These are phyloP conservation scores for Fringilla coelebs DNA, from an alignment of 2,797 vertebrate species.

Conservation along the genomic window DNA sequence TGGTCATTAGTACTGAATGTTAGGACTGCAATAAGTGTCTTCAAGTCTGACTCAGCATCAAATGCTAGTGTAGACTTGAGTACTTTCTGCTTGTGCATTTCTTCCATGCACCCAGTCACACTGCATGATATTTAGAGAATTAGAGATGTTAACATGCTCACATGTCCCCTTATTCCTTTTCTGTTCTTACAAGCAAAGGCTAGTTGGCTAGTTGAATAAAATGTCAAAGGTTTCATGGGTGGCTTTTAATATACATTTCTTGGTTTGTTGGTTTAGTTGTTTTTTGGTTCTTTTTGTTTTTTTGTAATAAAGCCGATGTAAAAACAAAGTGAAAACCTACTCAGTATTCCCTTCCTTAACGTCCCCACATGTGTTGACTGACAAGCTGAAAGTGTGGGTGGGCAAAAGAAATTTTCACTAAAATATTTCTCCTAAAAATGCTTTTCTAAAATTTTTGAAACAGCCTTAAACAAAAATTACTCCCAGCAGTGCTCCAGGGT, in stretches of 20 bases:
- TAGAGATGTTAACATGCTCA: not conserved
- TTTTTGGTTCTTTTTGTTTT: not conserved
- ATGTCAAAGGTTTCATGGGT: not conserved
- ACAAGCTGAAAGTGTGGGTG: not conserved
- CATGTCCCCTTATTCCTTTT: not conserved
- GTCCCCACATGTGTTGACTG: not conserved
- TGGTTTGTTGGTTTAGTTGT: not conserved
- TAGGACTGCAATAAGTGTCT: not conserved
- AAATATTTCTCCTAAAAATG: not conserved
- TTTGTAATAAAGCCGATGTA: not conserved
- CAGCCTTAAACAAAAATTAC: conserved; percentile 9
- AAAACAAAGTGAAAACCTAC: not conserved
- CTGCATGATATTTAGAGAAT: not conserved
- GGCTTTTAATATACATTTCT: not conserved
- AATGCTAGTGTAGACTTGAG: not conserved
- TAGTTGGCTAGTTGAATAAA: not conserved
- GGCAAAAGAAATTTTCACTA: not conserved
- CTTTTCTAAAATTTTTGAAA: not conserved
- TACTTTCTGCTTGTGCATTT: not conserved
- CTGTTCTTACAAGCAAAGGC: not conserved
- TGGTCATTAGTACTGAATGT: not conserved
- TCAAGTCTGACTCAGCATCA: not conserved
- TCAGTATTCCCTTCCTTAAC: not conserved
- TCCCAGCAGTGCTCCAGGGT: not conserved
- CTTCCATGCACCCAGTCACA: not conserved